phyloP scores from a whole-genome alignment of 2,113 vertebrate species.

The Oreocharis arfaki region DNA sequence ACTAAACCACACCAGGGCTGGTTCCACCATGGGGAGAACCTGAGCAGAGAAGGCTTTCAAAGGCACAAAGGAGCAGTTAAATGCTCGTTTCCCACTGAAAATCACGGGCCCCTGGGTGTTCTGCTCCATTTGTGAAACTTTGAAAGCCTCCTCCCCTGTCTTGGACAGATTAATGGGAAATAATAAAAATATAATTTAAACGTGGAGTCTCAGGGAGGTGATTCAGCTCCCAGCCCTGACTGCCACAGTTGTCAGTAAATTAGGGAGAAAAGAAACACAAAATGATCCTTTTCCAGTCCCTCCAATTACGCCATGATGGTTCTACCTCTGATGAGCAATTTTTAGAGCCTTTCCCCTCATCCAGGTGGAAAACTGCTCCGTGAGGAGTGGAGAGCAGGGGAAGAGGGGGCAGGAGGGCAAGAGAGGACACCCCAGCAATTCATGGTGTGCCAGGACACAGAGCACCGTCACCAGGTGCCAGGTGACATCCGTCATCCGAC shows the following conservation, averaged over 20 bases:
- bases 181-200: background rate
- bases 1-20: background rate
- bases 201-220: background rate
- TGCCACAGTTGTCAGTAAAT: background rate
- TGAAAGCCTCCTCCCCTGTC: background rate
- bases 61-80: slow-evolving; percentile 8
- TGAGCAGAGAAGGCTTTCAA: background rate
- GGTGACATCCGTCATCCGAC: background rate
- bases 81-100: background rate
- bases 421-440: background rate
- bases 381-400: background rate
- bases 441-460: background rate
- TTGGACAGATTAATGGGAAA: background rate
- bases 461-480: background rate
- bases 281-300: background rate
- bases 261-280: background rate
- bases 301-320: background rate
- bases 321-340: background rate
- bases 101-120: background rate
- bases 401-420: background rate
- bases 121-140: background rate
- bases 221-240: background rate
- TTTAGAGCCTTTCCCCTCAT: background rate
- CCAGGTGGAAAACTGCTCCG: background rate
- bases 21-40: background rate